These are phyloP conservation scores for Lycophotia porphyrea DNA, from an alignment of 2,888 invertebrate species.

Conservation along the genomic window DNA sequence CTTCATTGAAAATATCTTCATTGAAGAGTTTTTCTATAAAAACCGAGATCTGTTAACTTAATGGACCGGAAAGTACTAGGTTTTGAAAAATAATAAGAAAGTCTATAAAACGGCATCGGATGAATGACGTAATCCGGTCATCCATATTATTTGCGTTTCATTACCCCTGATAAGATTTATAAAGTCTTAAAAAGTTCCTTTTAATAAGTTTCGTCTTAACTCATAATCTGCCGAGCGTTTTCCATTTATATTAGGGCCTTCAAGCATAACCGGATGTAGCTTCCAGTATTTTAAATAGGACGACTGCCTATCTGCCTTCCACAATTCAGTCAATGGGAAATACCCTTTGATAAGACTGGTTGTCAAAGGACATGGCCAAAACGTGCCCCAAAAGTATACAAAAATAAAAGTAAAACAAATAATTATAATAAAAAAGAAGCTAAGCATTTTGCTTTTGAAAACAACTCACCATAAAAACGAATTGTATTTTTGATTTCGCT, in stretches of 20 bases:
- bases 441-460: too few relatives aligned
- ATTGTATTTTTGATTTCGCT: too few relatives aligned
- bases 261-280: not conserved
- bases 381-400: too few relatives aligned
- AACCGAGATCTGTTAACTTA: not conserved
- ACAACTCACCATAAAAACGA: too few relatives aligned
- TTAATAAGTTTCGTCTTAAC: not conserved
- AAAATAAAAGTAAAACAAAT: too few relatives aligned
- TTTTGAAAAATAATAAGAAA: conserved; percentile 2
- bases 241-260: not conserved
- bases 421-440: too few relatives aligned
- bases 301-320: not conserved
- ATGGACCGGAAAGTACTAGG: conserved; percentile 19
- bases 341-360: not conserved
- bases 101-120: conserved; percentile 2
- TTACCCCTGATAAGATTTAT: conserved; percentile 24
- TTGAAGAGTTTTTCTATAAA: not conserved
- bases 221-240: not conserved
- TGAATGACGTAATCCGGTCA: conserved; percentile 35
- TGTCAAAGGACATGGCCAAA: too few relatives aligned
- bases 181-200: conserved; percentile 6
- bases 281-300: not conserved
- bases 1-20: not conserved
- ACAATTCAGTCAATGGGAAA: not conserved
- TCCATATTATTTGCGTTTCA: conserved; percentile 32